A percentile compares a stretch with the other conserved stretches of the same genome.
phyloP scores from a whole-genome alignment of 2,113 vertebrate species.

The Theristicus caerulescens region DNA sequence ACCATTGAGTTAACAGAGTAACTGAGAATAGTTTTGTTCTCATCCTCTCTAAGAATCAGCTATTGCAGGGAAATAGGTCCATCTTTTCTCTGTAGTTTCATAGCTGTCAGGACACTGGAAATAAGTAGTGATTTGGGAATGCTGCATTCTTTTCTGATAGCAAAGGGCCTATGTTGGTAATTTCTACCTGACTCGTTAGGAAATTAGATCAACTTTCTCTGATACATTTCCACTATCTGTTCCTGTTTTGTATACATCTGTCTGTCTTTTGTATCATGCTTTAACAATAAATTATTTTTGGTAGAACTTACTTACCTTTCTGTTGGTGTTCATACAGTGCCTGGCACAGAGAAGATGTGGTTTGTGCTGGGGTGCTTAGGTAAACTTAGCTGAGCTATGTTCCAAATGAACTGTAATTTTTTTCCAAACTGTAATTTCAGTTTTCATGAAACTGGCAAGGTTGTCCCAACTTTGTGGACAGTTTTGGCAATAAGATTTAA shows the following conservation, averaged over 20 bases:
- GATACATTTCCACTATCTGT: not conserved
- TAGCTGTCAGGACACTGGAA: not conserved
- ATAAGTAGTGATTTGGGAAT: not conserved
- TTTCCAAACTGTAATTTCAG: not conserved
- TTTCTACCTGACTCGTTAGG: not conserved
- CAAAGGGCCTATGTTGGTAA: not conserved
- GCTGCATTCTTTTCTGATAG: not conserved
- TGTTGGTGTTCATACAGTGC: not conserved
- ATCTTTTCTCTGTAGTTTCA: not conserved
- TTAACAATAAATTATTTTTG: not conserved
- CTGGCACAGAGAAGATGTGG: not conserved
- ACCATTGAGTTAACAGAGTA: not conserved
- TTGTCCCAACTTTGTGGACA: not conserved
- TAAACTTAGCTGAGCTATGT: not conserved
- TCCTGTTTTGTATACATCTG: not conserved
- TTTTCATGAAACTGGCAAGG: not conserved
- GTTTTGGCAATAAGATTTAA: not conserved
- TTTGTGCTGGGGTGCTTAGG: not conserved
- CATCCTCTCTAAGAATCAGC: not conserved
- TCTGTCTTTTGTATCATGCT: not conserved
- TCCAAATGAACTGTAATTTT: not conserved
- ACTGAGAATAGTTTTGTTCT: not conserved
- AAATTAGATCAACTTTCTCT: not conserved
- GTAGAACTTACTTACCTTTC: not conserved
- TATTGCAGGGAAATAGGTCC: not conserved